Percentiles rank a stretch among this genome's conserved stretches.
phyloP scores from a whole-genome alignment of 2,113 vertebrate genomes.

The Galbula dea region DNA sequence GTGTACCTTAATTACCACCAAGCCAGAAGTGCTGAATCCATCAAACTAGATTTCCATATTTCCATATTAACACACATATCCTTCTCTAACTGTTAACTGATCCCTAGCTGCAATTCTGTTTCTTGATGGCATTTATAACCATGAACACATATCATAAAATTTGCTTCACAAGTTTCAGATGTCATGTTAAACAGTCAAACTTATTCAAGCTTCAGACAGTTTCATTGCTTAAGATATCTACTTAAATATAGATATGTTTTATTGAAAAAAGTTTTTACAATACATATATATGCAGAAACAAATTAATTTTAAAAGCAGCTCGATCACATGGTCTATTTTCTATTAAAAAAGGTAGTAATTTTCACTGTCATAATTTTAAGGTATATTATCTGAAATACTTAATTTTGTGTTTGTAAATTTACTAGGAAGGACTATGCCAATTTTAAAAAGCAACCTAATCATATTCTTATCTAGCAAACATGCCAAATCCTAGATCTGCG shows the following conservation, averaged over 20 bases:
- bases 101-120: background rate
- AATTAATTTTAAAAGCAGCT: background rate
- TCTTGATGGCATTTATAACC: background rate
- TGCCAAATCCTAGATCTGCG: accelerated
- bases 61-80: background rate
- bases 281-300: background rate
- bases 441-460: background rate
- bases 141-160: background rate
- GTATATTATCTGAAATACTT: background rate
- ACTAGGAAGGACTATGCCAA: background rate
- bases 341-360: background rate
- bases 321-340: background rate
- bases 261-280: background rate
- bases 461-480: no score
- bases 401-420: background rate
- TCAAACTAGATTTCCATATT: slow-evolving; percentile 19
- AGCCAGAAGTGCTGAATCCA: slow-evolving; percentile 3
- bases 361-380: background rate
- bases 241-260: background rate
- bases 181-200: background rate
- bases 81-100: slow-evolving; percentile 12
- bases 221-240: background rate
- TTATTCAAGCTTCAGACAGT: background rate
- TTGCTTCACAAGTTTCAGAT: background rate
- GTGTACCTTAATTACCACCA: background rate